Evolutionary conservation across 2,888 invertebrate species (phyloP).

Genomic region (Scotopteryx bipunctaria): DNA sequence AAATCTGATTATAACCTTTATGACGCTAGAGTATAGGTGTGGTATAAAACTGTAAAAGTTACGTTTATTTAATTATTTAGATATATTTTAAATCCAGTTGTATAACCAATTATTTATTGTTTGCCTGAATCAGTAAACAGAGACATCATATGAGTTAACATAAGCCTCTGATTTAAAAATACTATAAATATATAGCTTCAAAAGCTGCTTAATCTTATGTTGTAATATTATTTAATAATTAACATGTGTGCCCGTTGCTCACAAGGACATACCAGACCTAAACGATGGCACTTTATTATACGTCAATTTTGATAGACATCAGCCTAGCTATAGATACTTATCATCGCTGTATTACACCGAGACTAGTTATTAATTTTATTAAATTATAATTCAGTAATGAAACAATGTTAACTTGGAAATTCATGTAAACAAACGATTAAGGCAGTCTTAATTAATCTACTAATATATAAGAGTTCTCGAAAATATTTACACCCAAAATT

Average conservation of each 20-base stretch:
- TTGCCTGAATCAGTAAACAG: neutral
- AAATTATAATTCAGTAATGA: conserved; percentile 28
- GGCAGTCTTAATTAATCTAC: conserved; percentile 51
- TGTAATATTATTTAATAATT: conserved; percentile 12
- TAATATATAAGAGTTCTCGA: conserved; percentile 18
- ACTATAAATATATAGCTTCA: conserved; percentile 21
- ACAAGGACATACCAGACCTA: conserved; percentile 39
- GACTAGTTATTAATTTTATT: conserved; percentile 55
- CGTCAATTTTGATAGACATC: conserved; percentile 46
- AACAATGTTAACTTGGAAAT: conserved; percentile 41
- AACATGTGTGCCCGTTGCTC: conserved; percentile 32
- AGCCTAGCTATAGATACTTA: conserved; percentile 41
- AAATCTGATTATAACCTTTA: too few species aligned
- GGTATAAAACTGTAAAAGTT: too few species aligned
- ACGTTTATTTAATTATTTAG: neutral
- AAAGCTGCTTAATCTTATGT: conserved; percentile 16
- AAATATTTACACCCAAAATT: conserved; percentile 19
- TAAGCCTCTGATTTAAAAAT: neutral
- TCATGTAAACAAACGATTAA: conserved; percentile 54
- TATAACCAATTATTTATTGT: neutral
- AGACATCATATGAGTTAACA: neutral
- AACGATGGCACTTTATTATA: conserved; percentile 48
- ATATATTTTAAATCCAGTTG: too few species aligned
- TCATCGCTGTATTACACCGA: conserved; percentile 46
- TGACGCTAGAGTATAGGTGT: too few species aligned